These are phyloP conservation scores for Lycorma delicatula DNA, from an alignment of 1,140 invertebrate species.

Conservation along the genomic window DNA sequence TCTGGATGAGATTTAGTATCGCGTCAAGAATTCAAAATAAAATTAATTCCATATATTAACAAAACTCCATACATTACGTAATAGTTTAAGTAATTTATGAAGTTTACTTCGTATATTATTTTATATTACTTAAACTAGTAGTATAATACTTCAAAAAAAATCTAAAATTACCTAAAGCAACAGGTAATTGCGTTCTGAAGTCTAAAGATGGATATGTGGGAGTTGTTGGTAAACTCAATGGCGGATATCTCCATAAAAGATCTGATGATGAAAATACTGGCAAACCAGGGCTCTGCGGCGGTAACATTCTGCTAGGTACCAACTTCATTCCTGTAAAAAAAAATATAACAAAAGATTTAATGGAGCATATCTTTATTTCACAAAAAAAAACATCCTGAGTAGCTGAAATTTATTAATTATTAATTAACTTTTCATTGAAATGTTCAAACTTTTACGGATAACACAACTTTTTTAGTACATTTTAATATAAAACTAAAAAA, in stretches of 20 bases:
- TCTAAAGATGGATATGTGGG: slow-evolving; percentile 47
- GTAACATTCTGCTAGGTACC: slow-evolving; percentile 1
- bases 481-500: too few species aligned
- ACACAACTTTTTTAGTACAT: too few species aligned
- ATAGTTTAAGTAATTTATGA: too few species aligned
- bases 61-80: too few species aligned
- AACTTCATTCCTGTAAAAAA: slow-evolving; percentile 15
- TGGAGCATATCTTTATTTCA: too few species aligned
- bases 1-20: neutral
- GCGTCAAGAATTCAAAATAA: neutral
- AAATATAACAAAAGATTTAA: slow-evolving; percentile 6
- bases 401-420: too few species aligned
- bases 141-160: too few species aligned
- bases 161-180: slow-evolving; percentile 51
- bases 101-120: too few species aligned
- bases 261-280: slow-evolving; percentile 60
- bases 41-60: neutral
- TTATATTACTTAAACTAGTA: too few species aligned
- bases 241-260: slow-evolving; percentile 71
- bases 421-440: too few species aligned
- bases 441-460: too few species aligned
- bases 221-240: slow-evolving; percentile 50
- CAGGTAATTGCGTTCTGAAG: slow-evolving; percentile 75
- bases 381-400: too few species aligned
- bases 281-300: slow-evolving; percentile 38